These are phyloP conservation scores for Upupa epops DNA, from an alignment of 2,113 vertebrate genomes.

Conservation along the genomic window DNA sequence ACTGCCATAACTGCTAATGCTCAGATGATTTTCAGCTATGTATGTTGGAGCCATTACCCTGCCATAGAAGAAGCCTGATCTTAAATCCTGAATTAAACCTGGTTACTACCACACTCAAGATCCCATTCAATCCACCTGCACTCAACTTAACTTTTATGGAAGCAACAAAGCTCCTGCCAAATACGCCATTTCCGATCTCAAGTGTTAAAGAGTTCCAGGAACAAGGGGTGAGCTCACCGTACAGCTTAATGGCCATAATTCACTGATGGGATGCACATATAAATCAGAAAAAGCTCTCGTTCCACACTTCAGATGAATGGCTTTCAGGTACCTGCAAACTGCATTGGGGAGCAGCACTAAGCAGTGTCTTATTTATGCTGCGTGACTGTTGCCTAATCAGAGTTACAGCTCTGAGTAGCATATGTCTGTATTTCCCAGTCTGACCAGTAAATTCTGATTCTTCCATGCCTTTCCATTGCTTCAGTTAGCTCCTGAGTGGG, in stretches of 20 bases:
- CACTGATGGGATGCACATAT: neutral
- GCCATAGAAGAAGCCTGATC: accelerated
- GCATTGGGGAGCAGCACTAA: neutral
- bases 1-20: neutral
- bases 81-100: neutral
- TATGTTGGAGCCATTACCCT: neutral
- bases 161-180: neutral
- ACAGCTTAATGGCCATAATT: neutral
- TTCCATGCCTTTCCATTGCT: neutral
- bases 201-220: neutral
- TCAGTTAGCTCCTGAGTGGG: neutral
- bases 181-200: neutral
- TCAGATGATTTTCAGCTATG: neutral
- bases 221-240: neutral
- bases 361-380: accelerated
- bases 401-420: neutral
- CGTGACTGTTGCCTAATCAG: neutral
- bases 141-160: neutral
- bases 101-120: neutral
- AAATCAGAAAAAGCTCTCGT: neutral
- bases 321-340: neutral
- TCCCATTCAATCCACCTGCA: neutral
- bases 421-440: neutral
- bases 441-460: neutral
- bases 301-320: neutral